A percentile compares a stretch with the other conserved stretches of the same genome.
phyloP scores from a whole-genome alignment of 2,888 invertebrate genomes.

The Melikaiella ostensackeni region DNA sequence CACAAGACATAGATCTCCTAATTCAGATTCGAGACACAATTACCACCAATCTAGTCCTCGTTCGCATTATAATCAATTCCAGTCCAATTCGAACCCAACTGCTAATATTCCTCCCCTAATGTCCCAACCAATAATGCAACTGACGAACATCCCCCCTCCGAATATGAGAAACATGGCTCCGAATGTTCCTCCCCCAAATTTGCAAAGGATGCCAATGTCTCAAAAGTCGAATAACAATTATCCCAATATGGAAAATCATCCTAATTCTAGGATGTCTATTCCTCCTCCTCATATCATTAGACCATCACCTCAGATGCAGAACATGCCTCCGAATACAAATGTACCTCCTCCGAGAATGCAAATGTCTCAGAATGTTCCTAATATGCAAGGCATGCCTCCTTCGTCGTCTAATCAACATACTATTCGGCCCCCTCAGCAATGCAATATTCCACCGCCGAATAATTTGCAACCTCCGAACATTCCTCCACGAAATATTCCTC shows the following conservation, averaged over 20 bases:
- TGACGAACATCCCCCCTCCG: constrained; percentile 69
- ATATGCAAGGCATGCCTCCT: constrained; percentile 77
- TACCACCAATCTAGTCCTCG: constrained; percentile 64
- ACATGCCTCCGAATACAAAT: constrained; percentile 71
- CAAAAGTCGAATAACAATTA: constrained; percentile 61
- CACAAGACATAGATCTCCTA: constrained; percentile 66
- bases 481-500: constrained; percentile 64
- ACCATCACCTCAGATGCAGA: constrained; percentile 61
- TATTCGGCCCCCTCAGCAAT: constrained; percentile 58
- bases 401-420: constrained; percentile 65
- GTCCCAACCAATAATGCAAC: constrained; percentile 68
- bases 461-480: constrained; percentile 61
- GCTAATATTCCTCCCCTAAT: constrained; percentile 66
- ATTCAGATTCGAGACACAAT: constrained; percentile 63
- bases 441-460: constrained; percentile 57
- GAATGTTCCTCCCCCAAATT: constrained; percentile 62
- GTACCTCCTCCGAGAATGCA: constrained; percentile 71
- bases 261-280: constrained; percentile 63
- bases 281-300: constrained; percentile 59
- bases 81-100: constrained; percentile 56
- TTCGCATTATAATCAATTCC: constrained; percentile 59
- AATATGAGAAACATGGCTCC: constrained; percentile 63
- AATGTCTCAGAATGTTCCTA: constrained; percentile 72
- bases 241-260: constrained; percentile 61
- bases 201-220: constrained; percentile 60